Evolutionary conservation across 2,888 invertebrate genomes (phyloP), one percentile per base, ranked within the genome.

Genomic region (Fragum whitleyi): DNA sequence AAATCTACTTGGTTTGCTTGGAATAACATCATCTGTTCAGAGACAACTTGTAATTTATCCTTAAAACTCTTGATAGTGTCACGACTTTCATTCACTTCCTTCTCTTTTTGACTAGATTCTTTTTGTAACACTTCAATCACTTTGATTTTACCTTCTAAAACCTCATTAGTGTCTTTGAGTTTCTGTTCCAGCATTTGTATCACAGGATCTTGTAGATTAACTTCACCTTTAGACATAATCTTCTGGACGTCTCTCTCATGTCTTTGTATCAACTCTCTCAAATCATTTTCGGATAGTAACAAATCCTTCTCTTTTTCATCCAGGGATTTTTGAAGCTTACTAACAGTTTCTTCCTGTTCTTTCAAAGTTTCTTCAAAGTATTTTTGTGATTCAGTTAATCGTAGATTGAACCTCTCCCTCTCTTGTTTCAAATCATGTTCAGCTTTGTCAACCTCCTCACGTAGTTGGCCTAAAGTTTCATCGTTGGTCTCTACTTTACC

Each of bases 21-120:
- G 96, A 97, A 96, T 90, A 96, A 95, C 90, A 96, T 95, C 96
- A 97, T 96, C 94, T 97, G 96, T 88, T 96, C 96, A 91, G 96
- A 96, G 23, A 97, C 97, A 81, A 97, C 96, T 93, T 97, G 97
- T 69, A 97, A 95, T 85, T 96, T 95, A 89, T 96, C 95, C 80
- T 97, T 94, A 14, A 96, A 96, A 88, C 95, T 95, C 95, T 96
- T 97, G 74, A 92, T 90, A 62, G 96, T 59, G 96, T 92, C 89
- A 29, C 81, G 82, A 76, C 87, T 87, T 71, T 92, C 90, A 21
- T 76, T 69, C 53, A 92, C 80, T 51, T 91, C 88, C 47, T 86
- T 89, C 55, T 92, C 92, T 67, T 91, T 92, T 21, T 86, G 87
- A 65, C 80, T 87, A 62, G 87, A 86, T 71, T 93, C 92, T 36